Evolutionary conservation across 1,140 invertebrate species (phyloP).

Genomic region (Procambarus virginalis): DNA sequence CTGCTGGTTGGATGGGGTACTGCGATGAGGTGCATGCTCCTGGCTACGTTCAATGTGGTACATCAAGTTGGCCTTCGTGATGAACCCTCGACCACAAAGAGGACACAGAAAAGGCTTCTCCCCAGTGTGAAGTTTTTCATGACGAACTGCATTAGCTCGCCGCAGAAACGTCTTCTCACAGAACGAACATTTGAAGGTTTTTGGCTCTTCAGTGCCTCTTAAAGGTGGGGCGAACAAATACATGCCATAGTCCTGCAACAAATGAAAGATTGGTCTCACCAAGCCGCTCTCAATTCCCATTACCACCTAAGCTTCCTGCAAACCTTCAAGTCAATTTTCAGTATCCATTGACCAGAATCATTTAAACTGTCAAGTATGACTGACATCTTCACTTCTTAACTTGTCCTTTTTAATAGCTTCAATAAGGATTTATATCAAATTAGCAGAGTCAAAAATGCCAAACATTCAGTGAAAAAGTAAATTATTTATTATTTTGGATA

Average conservation of each 20-base stretch:
- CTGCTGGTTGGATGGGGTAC: background rate
- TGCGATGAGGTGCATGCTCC: constrained; percentile 36
- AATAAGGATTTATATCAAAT: background rate
- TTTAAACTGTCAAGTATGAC: background rate
- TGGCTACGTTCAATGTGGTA: constrained; percentile 42
- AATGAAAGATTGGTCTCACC: constrained; percentile 37
- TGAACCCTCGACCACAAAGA: constrained; percentile 73
- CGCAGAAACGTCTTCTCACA: constrained; percentile 54
- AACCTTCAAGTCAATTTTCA: background rate
- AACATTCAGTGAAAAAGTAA: background rate
- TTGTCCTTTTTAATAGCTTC: background rate
- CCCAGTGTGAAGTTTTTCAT: constrained; percentile 76
- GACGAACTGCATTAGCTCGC: constrained; percentile 62
- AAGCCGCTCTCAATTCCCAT: constrained; percentile 34
- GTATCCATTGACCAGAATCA: background rate
- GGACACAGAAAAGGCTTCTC: constrained; percentile 75
- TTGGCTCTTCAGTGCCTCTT: constrained; percentile 39
- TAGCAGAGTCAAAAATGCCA: background rate
- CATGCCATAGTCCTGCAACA: constrained; percentile 53
- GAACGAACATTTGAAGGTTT: constrained; percentile 32
- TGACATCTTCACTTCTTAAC: background rate
- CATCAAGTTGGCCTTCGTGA: constrained; percentile 50
- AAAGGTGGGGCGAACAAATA: constrained; percentile 44
- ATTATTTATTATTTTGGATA: background rate
- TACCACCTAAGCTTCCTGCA: background rate